Conservation (phyloP, 2,888 invertebrate genomes). For the Lordiphosa fenestrarum region DNA sequence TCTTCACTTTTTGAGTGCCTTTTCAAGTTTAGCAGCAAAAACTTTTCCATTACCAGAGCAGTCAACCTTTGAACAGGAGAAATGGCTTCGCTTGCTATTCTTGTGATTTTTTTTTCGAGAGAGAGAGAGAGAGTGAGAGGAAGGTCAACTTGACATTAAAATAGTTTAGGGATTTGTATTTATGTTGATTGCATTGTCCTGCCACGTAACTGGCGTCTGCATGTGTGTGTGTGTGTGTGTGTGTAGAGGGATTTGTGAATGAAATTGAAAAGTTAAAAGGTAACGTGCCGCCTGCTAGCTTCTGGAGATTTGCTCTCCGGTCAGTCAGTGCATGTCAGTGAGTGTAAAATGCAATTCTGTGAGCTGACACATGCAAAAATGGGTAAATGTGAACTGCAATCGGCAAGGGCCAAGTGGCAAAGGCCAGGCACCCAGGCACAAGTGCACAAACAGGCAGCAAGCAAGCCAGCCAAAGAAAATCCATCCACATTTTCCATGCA, state of each 20-base stretch:
- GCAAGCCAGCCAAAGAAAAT: slow-evolving; percentile 3
- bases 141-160: slow-evolving; percentile 61
- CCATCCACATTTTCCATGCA: slow-evolving; percentile 34
- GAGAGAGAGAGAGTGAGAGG: no score
- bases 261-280: slow-evolving; percentile 50
- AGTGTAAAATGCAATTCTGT: slow-evolving; percentile 59
- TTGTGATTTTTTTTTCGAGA: no score
- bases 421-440: slow-evolving; percentile 1
- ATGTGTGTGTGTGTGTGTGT: slow-evolving; percentile 18
- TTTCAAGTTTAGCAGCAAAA: slow-evolving; percentile 21
- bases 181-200: slow-evolving; percentile 72
- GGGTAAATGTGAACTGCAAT: neutral
- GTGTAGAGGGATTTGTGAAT: slow-evolving; percentile 58
- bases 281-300: slow-evolving; percentile 20
- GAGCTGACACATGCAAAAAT: slow-evolving; percentile 48
- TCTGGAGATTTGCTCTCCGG: slow-evolving; percentile 37
- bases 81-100: neutral
- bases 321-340: slow-evolving; percentile 17
- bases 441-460: slow-evolving; percentile 10
- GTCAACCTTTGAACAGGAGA: slow-evolving; percentile 22
- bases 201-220: slow-evolving; percentile 41
- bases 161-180: slow-evolving; percentile 75
- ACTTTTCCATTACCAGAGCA: slow-evolving; percentile 51
- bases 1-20: slow-evolving; percentile 29
- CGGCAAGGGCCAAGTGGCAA: slow-evolving; percentile 14